Base-by-base conservation (phyloP, 2,888 invertebrate genomes). In the Auanema freiburgensis region DNA sequence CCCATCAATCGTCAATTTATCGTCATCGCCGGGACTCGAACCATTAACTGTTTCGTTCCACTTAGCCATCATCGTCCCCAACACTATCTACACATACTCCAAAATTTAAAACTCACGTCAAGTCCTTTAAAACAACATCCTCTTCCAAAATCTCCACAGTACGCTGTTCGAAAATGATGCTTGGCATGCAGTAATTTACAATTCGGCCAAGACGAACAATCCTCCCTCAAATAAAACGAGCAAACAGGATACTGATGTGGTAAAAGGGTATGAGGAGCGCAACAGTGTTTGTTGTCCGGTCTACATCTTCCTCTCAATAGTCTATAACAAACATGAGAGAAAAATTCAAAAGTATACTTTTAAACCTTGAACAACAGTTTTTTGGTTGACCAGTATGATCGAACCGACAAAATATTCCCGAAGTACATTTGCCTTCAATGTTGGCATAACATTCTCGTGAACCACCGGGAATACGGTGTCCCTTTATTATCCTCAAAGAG, bases 351-450 rank as follows among this genome's bases (percentile, higher is more conserved):
- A 46, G 10, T 46, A 18, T 46, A 46, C 4, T 5, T 5, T 3
- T 6, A 46, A 46, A 79, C 78, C 69, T 63, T 12, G 59, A 21
- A 56, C 78, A 78, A 10, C 41, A 52, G 43, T 73, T 64, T 14
- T 55, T 58, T 18, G 51, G 43, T 10, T 54, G 56, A n/a, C 71
- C 78, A n/a, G 55, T 56, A 60, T 78, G 78, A 46, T 64, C 63
- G 52, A 59, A 78, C 14, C 57, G 51, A 53, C 78, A 78, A 46
- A 78, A 70, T 14, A 66, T 58, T n/a, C 77, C 78, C 4, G 66
- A 58, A 14, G 49, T 57, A 52, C 62, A 62, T 11, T 24, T 25
- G 0, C 12, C 21, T 1, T 10, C 40, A 12, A 57, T 23, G 24
- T 50, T 11, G 23, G 56, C 49, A 49, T 50, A 62, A 25, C 62